Conservation (phyloP, 2,888 invertebrate genomes). For the Cataglyphis altisquamis region DNA sequence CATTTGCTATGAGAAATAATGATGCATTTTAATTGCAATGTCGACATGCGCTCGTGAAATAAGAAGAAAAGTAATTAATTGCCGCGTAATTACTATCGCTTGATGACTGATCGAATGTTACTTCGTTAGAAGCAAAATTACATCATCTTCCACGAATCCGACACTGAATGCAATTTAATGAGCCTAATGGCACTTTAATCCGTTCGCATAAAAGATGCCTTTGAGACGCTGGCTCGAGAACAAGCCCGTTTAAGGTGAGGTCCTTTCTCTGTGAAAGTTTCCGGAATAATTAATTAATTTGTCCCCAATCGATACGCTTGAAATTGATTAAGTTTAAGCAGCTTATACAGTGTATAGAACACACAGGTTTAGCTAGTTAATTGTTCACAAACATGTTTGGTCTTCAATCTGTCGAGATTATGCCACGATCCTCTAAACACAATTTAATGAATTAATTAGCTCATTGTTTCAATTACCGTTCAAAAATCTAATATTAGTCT, state of each 20-base stretch:
- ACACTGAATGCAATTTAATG: constrained; percentile 72
- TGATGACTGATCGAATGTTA: constrained; percentile 59
- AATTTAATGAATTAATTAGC: constrained; percentile 39
- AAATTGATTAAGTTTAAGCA: constrained; percentile 45
- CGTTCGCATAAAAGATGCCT: constrained; percentile 58
- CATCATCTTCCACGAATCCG: constrained; percentile 52
- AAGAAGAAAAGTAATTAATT: constrained; percentile 58
- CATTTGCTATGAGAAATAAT: background rate
- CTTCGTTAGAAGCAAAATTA: constrained; percentile 65
- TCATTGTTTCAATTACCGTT: background rate
- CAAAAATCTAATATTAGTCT: background rate
- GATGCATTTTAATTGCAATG: background rate
- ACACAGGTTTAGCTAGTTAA: constrained; percentile 37
- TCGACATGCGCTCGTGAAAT: background rate
- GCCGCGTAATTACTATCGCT: constrained; percentile 62
- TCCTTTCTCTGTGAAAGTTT: constrained; percentile 61
- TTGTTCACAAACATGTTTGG: constrained; percentile 32
- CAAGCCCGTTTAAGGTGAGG: constrained; percentile 42
- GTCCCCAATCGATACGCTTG: constrained; percentile 42
- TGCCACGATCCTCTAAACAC: constrained; percentile 18
- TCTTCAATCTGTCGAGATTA: constrained; percentile 10
- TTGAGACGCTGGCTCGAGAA: constrained; percentile 59
- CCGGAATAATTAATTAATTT: constrained; percentile 53
- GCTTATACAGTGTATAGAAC: constrained; percentile 2
- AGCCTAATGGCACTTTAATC: constrained; percentile 75